phyloP scores from a whole-genome alignment of 2,113 vertebrate species.

The Dicaeum eximium region DNA sequence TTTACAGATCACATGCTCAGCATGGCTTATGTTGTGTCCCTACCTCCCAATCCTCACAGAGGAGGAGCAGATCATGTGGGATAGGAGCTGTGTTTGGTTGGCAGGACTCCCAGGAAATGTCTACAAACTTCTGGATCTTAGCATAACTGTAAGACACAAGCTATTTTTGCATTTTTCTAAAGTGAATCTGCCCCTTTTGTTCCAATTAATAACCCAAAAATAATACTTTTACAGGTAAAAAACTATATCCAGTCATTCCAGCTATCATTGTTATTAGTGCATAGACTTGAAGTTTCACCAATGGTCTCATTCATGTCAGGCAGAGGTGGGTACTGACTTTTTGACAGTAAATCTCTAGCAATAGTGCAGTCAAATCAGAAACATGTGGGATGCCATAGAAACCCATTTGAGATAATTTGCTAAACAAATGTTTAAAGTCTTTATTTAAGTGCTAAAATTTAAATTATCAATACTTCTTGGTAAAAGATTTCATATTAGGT shows the following conservation, averaged over 20 bases:
- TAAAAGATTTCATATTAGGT: neutral
- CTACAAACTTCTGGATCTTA: neutral
- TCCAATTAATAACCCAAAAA: neutral
- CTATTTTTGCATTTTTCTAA: neutral
- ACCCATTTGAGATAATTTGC: neutral
- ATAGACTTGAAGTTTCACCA: neutral
- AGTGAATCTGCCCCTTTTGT: neutral
- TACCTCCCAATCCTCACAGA: neutral
- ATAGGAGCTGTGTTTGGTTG: neutral
- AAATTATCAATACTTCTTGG: neutral
- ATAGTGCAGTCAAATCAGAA: neutral
- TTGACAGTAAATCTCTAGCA: neutral
- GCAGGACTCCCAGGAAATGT: slow-evolving; percentile 22
- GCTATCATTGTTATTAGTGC: neutral
- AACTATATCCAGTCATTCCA: neutral
- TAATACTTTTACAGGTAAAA: neutral
- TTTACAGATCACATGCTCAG: neutral
- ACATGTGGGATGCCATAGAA: neutral
- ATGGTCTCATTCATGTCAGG: accelerated
- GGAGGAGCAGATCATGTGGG: neutral
- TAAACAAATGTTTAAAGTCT: neutral
- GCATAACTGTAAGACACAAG: neutral
- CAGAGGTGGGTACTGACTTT: neutral
- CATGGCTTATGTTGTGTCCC: neutral
- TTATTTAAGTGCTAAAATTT: neutral